Conservation (phyloP, 2,888 invertebrate genomes). For the Hirtodrosophila confusa region DNA sequence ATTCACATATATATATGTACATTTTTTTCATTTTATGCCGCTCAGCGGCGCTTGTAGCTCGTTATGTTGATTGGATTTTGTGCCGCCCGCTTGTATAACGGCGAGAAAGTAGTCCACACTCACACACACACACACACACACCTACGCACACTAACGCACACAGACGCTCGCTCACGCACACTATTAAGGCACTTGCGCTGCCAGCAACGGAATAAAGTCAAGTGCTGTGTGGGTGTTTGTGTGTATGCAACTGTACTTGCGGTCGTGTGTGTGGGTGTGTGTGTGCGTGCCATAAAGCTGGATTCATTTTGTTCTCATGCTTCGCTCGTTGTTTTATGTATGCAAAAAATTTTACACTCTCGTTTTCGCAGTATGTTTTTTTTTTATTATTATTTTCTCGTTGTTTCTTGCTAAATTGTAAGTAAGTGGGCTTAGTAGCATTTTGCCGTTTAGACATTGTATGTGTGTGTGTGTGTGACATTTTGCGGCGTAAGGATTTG, state of each 20-base stretch:
- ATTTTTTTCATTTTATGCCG: conserved; percentile 71
- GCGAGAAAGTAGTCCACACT: conserved; percentile 73
- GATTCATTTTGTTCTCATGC: conserved; percentile 56
- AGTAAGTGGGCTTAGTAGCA: conserved; percentile 79
- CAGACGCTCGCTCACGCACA: conserved; percentile 54
- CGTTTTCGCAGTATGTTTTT: conserved; percentile 66
- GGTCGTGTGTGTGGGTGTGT: conserved; percentile 26
- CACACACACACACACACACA: conserved; percentile 23
- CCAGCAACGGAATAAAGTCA: conserved; percentile 66
- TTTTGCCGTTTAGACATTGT: conserved; percentile 66
- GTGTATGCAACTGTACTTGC: conserved; percentile 50
- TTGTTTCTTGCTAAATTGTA: conserved; percentile 69
- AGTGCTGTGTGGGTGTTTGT: conserved; percentile 49
- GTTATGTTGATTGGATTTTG: conserved; percentile 81
- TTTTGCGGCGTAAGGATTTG: conserved; percentile 64
- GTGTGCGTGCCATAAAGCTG: conserved; percentile 75
- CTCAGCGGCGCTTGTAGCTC: conserved; percentile 79
- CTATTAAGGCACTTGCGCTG: conserved; percentile 72
- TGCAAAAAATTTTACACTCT: conserved; percentile 77
- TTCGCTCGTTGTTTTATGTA: conserved; percentile 65
- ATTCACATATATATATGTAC: conserved; percentile 28
- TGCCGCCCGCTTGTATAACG: conserved; percentile 68
- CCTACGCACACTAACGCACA: conserved; percentile 20
- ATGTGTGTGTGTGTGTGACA: conserved; percentile 37
- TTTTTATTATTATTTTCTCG: conserved; percentile 48